These are phyloP conservation scores for Chrysotoxum bicinctum DNA, from an alignment of 2,888 invertebrate species.

Conservation along the genomic window DNA sequence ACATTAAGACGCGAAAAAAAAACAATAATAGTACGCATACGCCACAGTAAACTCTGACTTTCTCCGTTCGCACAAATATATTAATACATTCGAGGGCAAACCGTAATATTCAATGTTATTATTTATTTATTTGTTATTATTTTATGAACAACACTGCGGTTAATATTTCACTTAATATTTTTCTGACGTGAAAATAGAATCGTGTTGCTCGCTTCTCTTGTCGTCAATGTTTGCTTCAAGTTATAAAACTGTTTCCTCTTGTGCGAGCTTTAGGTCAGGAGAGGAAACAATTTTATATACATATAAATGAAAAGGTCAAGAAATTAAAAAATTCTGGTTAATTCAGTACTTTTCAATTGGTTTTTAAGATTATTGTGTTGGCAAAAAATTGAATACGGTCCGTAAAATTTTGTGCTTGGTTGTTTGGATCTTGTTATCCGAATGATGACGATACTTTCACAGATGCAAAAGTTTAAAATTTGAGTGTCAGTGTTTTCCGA, in stretches of 20 bases:
- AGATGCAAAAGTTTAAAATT: neutral
- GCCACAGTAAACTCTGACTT: conserved; percentile 16
- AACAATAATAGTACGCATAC: conserved; percentile 9
- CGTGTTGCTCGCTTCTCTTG: neutral
- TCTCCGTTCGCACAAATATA: neutral
- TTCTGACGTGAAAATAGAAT: conserved; percentile 2
- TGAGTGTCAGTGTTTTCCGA: conserved; percentile 8
- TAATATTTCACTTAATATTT: conserved; percentile 4
- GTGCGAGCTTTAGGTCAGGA: conserved; percentile 3
- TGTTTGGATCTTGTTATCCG: neutral
- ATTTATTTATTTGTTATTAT: conserved; percentile 3
- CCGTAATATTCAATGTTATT: conserved; percentile 6
- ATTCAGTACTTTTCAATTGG: neutral
- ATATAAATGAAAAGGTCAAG: neutral
- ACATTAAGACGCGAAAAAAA: neutral
- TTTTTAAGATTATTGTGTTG: neutral
- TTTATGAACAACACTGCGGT: neutral
- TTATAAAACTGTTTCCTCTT: conserved; percentile 6
- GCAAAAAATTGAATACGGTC: neutral
- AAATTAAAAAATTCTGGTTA: neutral
- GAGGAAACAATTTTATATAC: conserved; percentile 6
- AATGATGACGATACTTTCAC: conserved; percentile 5
- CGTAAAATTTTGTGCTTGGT: neutral
- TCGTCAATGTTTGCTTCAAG: neutral
- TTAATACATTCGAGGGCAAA: conserved; percentile 5